A percentile compares a stretch with the other conserved stretches of the same genome.
Evolutionary conservation across 2,888 invertebrate genomes (phyloP).

Genomic region (Tromatobia lineatoria): DNA sequence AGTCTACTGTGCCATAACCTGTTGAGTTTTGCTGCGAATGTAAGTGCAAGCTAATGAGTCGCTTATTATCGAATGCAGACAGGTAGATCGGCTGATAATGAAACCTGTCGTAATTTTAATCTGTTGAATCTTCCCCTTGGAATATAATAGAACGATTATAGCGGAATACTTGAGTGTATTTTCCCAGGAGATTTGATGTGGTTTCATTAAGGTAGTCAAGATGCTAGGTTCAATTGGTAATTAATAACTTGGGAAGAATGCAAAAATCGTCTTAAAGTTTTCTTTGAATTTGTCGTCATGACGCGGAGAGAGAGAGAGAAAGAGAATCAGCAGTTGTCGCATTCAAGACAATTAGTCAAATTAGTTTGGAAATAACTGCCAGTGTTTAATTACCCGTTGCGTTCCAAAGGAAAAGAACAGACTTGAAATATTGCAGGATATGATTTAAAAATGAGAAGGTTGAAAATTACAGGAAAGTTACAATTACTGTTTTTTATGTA

Average conservation of each 20-base stretch:
- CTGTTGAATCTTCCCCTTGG: neutral
- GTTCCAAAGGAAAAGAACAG: too few species aligned
- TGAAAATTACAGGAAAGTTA: too few species aligned
- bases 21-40: slow-evolving; percentile 30
- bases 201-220: slow-evolving; percentile 6
- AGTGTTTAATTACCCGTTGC: too few species aligned
- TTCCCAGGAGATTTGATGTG: neutral
- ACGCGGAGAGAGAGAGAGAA: too few species aligned
- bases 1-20: slow-evolving; percentile 1
- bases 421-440: too few species aligned
- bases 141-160: slow-evolving; percentile 17
- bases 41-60: slow-evolving; percentile 6
- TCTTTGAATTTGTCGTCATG: too few species aligned
- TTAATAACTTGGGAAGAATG: neutral
- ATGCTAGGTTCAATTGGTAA: neutral
- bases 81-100: slow-evolving; percentile 39
- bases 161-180: slow-evolving; percentile 33
- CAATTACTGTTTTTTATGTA: too few species aligned
- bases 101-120: slow-evolving; percentile 26
- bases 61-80: slow-evolving; percentile 31
- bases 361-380: too few species aligned
- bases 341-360: too few species aligned
- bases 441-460: too few species aligned
- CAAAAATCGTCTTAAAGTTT: neutral
- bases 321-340: too few species aligned